These are phyloP conservation scores for Poecilia wingei DNA, from an alignment of 2,797 vertebrate species.

Conservation along the genomic window DNA sequence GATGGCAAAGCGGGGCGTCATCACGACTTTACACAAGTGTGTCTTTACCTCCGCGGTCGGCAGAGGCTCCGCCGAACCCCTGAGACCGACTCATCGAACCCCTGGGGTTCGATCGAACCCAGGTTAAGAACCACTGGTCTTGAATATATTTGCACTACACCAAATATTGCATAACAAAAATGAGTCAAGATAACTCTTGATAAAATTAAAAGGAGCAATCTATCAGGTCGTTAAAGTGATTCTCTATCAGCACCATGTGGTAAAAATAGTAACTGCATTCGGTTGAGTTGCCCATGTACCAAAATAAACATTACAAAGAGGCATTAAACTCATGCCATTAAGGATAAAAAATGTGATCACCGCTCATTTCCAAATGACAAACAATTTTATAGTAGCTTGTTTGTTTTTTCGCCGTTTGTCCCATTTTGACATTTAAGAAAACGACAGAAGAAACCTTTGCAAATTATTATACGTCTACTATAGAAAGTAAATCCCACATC, in stretches of 20 bases:
- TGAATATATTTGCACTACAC: too few species aligned
- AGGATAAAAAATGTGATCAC: neutral
- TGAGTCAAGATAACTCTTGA: neutral
- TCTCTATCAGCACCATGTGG: constrained; percentile 68
- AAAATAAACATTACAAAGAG: neutral
- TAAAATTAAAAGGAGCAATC: neutral
- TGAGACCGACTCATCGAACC: too few species aligned
- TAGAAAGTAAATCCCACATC: neutral
- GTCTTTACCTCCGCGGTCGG: too few species aligned
- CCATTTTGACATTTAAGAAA: neutral
- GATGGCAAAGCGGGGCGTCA: too few species aligned
- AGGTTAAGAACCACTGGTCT: neutral
- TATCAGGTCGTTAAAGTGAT: neutral
- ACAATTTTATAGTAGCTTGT: neutral
- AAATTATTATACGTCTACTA: neutral
- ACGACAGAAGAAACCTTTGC: neutral
- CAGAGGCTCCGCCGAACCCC: too few species aligned
- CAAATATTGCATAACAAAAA: neutral
- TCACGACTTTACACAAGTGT: too few species aligned
- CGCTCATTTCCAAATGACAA: neutral
- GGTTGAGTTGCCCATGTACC: neutral
- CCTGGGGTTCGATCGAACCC: too few species aligned
- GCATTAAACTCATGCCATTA: neutral
- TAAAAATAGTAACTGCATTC: constrained; percentile 39
- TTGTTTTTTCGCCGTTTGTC: neutral